A percentile compares a stretch with the other conserved stretches of the same genome.
These are phyloP conservation scores for Dasyurus viverrinus DNA, from an alignment of 2,113 vertebrate genomes.

Conservation along the genomic window DNA sequence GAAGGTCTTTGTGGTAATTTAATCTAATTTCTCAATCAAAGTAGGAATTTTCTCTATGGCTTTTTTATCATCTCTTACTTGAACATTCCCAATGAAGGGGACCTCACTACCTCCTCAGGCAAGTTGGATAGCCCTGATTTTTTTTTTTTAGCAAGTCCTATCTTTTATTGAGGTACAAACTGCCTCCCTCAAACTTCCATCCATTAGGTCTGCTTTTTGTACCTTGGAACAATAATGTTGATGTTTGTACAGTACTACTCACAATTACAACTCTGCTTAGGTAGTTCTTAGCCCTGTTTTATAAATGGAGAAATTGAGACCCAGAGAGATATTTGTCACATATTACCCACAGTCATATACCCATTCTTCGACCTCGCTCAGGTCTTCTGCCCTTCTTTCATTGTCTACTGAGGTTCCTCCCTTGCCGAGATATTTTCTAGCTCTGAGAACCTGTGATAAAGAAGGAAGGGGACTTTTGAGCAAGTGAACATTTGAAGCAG, in stretches of 20 bases:
- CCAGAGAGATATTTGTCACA: background rate
- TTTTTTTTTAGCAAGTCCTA: background rate
- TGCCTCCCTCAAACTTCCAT: background rate
- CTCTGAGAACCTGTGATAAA: background rate
- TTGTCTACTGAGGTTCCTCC: background rate
- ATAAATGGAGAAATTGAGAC: background rate
- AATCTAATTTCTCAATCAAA: background rate
- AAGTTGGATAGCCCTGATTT: background rate
- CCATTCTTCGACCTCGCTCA: background rate
- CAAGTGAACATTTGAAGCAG: background rate
- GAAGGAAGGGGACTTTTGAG: background rate
- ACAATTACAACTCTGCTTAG: background rate
- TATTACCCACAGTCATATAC: background rate
- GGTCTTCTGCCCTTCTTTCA: background rate
- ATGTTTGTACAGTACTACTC: background rate
- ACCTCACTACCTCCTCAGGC: background rate
- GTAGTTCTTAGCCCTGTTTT: background rate
- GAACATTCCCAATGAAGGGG: background rate
- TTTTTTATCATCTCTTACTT: background rate
- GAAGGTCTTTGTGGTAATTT: background rate
- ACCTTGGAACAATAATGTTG: background rate
- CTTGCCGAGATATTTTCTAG: background rate
- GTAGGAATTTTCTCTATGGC: background rate
- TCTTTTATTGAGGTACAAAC: background rate
- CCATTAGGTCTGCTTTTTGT: background rate